These are phyloP conservation scores for Nipponia nippon DNA, from an alignment of 2,113 vertebrate genomes.

Conservation along the genomic window DNA sequence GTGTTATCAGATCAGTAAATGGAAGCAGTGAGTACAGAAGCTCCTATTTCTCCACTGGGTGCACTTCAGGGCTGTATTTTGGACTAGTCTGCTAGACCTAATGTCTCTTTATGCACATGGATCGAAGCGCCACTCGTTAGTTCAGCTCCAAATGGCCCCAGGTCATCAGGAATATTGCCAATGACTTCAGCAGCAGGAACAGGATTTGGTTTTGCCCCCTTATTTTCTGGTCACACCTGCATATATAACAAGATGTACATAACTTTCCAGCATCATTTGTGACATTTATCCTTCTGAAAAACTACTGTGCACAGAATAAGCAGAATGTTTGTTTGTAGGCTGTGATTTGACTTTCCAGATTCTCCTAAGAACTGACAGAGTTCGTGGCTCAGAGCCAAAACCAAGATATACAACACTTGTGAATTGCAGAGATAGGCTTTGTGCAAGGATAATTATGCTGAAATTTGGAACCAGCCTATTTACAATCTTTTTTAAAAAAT, in stretches of 20 bases:
- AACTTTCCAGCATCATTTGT: not conserved
- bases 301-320: not conserved
- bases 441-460: not conserved
- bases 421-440: constrained; percentile 1
- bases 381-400: constrained; percentile 1
- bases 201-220: not conserved
- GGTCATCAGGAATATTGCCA: not conserved
- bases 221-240: not conserved
- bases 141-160: not conserved
- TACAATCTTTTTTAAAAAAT: not conserved
- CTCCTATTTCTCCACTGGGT: not conserved
- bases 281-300: constrained; percentile 5
- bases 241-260: not conserved
- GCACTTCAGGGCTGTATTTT: not conserved
- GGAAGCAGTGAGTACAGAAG: not conserved
- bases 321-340: constrained; percentile 6
- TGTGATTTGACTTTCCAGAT: not conserved
- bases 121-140: not conserved
- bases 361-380: not conserved
- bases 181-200: not conserved
- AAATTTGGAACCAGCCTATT: not conserved
- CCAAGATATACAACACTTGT: not conserved
- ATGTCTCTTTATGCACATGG: not conserved
- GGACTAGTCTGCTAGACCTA: not conserved
- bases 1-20: not conserved